These are phyloP conservation scores for Petromus typicus DNA, from an alignment of 2,113 vertebrate species.

Conservation along the genomic window DNA sequence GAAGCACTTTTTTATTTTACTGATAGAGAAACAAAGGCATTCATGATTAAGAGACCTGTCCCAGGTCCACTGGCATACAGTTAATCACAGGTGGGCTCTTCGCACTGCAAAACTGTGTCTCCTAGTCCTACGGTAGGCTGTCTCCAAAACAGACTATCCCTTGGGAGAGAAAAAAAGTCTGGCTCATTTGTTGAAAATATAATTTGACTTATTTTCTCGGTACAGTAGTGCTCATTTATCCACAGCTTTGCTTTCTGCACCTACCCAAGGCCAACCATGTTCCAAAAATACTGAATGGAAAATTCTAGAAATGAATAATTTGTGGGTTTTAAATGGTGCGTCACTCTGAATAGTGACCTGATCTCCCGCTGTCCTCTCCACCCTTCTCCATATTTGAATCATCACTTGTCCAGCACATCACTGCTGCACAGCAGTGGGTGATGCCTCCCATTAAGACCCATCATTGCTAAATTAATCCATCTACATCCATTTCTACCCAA, in stretches of 20 bases:
- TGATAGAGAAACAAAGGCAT: slow-evolving; percentile 28
- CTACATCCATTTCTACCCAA: background rate
- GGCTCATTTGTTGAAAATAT: slow-evolving; percentile 12
- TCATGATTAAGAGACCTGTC: background rate
- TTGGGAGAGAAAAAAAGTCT: background rate
- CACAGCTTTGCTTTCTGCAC: background rate
- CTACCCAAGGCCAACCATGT: background rate
- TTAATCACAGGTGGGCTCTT: background rate
- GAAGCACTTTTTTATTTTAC: background rate
- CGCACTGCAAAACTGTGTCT: background rate
- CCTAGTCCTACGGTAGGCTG: background rate
- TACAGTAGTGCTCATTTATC: background rate
- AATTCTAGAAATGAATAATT: background rate
- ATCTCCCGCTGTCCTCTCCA: background rate
- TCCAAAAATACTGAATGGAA: background rate
- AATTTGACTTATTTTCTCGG: slow-evolving; percentile 15
- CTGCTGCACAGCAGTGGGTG: background rate
- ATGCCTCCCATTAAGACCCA: background rate
- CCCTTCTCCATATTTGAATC: background rate
- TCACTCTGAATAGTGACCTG: background rate
- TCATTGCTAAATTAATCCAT: background rate
- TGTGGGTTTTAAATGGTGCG: background rate
- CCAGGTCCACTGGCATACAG: background rate
- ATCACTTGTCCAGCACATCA: background rate
- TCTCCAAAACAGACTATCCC: background rate